Evolutionary conservation across 2,797 vertebrate species (phyloP).

Genomic region (Cuculus canorus): DNA sequence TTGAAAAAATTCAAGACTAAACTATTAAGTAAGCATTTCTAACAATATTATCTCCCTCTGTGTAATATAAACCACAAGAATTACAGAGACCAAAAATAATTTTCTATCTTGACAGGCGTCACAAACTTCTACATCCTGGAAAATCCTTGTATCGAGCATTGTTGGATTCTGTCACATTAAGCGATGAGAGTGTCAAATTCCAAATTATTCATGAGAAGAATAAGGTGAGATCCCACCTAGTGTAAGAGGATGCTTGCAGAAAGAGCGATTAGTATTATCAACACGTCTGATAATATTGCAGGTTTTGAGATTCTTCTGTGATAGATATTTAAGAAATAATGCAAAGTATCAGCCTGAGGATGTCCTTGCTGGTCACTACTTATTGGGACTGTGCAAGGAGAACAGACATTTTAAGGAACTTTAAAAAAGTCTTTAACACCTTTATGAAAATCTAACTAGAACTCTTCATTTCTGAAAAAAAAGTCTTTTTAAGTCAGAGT

Average conservation of each 20-base stretch:
- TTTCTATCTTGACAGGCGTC: conserved; percentile 78
- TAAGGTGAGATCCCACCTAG: conserved; percentile 78
- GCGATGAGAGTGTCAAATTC: conserved; percentile 79
- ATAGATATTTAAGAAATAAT: not conserved
- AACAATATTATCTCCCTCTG: not conserved
- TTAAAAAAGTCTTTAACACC: not conserved
- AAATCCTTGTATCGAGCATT: conserved; percentile 76
- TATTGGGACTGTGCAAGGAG: not conserved
- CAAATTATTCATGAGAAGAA: conserved; percentile 78
- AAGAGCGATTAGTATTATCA: not conserved
- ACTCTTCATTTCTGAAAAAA: not conserved
- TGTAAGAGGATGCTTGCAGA: not conserved
- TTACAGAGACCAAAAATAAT: not conserved
- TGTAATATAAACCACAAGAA: not conserved
- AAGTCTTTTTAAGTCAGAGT: not conserved
- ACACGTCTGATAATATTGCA: not conserved
- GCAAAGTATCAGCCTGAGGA: not conserved
- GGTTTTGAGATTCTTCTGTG: not conserved
- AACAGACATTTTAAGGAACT: not conserved
- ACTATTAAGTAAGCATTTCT: not conserved
- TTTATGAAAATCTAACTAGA: not conserved
- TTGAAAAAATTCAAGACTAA: not conserved
- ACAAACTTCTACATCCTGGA: conserved; percentile 78
- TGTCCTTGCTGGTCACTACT: not conserved
- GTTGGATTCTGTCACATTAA: conserved; percentile 82